Conservation (phyloP, 2,888 invertebrate species). For the Calameuta filiformis region DNA sequence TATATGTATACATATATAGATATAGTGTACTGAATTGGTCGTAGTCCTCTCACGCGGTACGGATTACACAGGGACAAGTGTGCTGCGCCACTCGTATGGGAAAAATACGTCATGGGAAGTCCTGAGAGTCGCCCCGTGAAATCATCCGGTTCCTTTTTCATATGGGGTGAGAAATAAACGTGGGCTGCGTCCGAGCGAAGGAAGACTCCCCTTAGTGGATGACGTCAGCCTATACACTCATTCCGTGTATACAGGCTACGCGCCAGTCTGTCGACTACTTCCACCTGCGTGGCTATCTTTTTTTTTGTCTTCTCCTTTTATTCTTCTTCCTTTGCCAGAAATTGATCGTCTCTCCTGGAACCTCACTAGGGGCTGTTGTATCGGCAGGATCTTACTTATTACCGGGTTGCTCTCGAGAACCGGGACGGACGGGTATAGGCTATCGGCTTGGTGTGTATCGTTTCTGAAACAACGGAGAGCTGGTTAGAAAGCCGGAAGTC, state of each 20-base stretch:
- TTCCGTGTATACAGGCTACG: constrained; percentile 5
- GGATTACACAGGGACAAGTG: neutral
- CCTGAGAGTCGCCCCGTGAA: constrained; percentile 39
- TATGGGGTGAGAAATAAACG: constrained; percentile 32
- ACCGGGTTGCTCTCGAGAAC: neutral
- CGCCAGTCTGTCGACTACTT: constrained; percentile 2
- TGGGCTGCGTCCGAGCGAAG: constrained; percentile 21
- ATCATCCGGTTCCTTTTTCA: constrained; percentile 53
- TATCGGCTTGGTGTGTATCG: neutral
- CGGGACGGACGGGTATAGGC: neutral
- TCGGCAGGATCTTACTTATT: neutral
- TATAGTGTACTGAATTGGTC: neutral
- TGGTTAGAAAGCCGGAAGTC: neutral
- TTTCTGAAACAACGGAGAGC: neutral
- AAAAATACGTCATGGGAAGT: constrained; percentile 45
- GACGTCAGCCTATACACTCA: constrained; percentile 29
- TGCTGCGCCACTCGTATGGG: neutral
- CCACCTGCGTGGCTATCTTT: constrained; percentile 16
- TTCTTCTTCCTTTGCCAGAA: neutral
- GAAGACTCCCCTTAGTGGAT: constrained; percentile 19
- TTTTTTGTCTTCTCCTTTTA: neutral
- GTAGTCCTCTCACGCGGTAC: neutral
- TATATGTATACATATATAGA: neutral
- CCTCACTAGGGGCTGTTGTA: neutral
- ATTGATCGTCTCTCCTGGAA: neutral